Base-by-base conservation (phyloP, 2,888 invertebrate genomes). In the Melipona bicolor region DNA sequence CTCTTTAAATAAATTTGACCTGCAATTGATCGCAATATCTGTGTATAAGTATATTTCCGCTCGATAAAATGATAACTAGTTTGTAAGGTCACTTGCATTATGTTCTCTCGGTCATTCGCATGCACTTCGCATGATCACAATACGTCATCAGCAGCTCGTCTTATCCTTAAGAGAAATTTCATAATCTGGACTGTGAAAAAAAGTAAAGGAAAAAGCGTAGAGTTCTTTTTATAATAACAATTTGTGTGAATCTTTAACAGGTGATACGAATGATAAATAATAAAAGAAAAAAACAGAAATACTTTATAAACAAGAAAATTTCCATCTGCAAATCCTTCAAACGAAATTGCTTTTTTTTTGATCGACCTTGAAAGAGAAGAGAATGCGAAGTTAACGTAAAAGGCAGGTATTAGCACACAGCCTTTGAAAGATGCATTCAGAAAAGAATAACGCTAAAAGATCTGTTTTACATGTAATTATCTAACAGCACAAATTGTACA, bases 401-500 rank as follows among this genome's bases (percentile, higher is more conserved):
- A 54, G 19, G 50, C 21, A 32, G 32, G 24, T 36, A 21, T 50
- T 11, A 4, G 11, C 13, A 43, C 6, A 19, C 36, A 43, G 17
- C 21, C 36, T n/a, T 4, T 52, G 27, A 19, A 32, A 54, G 32
- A 64, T 62, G 21, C 21, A 64, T 49, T 24, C n/a, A 32, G 15
- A 54, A 70, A n/a, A 32, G 50, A 43, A 78, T 71, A 43, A 71
- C 71, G 56, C 75, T 76, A 36, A 6, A 74, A 75, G 67, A 54
- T 43, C 56, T 68, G 67, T 83, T 79, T 75, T 75, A 78, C 84
- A 71, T 74, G 56, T 78, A 70, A 77, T 73, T 76, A 24, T 79
- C 76, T 79, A 77, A 70, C 64, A 70, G 71, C 59, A 73, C 67
- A 74, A 74, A 67, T 80, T 56, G 61, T 77, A 84, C 74, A 84